Percentiles rank a stretch among this genome's conserved stretches.
phyloP scores from a whole-genome alignment of 2,888 invertebrate species.

The Drosophila hamatofila region DNA sequence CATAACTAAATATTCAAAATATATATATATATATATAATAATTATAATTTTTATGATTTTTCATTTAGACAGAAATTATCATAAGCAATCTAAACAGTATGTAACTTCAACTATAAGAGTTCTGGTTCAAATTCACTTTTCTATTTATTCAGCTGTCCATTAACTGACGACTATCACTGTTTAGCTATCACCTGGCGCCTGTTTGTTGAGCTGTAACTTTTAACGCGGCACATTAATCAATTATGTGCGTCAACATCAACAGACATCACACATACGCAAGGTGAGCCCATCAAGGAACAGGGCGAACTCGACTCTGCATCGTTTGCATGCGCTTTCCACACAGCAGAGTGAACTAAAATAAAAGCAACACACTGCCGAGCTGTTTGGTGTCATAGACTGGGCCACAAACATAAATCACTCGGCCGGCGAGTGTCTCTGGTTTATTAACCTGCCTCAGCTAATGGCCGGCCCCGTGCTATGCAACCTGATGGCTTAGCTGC shows the following conservation, averaged over 20 bases:
- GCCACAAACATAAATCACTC: constrained; percentile 74
- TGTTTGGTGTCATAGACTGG: constrained; percentile 71
- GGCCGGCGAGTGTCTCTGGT: constrained; percentile 55
- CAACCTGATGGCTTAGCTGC: constrained; percentile 52
- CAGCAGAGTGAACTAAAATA: constrained; percentile 40
- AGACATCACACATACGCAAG: constrained; percentile 66
- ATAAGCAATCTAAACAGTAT: background rate
- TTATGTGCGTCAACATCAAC: constrained; percentile 40
- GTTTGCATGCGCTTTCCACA: constrained; percentile 31
- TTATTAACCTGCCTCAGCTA: constrained; percentile 69
- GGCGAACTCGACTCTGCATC: constrained; percentile 11
- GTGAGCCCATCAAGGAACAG: constrained; percentile 37
- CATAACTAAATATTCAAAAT: background rate
- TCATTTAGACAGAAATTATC: background rate
- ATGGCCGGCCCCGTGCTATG: constrained; percentile 66
- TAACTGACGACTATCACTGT: constrained; percentile 32
- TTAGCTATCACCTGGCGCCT: constrained; percentile 49
- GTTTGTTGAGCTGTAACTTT: constrained; percentile 38
- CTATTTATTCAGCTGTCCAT: constrained; percentile 7
- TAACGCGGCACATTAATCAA: constrained; percentile 55
- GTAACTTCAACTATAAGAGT: too few relatives aligned
- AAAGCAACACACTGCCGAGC: constrained; percentile 63
- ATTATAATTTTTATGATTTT: background rate
- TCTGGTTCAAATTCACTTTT: background rate
- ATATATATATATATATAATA: background rate